Percentiles rank a stretch among this genome's conserved stretches.
phyloP scores from a whole-genome alignment of 2,888 invertebrate genomes.

The Campopleginae sp. region DNA sequence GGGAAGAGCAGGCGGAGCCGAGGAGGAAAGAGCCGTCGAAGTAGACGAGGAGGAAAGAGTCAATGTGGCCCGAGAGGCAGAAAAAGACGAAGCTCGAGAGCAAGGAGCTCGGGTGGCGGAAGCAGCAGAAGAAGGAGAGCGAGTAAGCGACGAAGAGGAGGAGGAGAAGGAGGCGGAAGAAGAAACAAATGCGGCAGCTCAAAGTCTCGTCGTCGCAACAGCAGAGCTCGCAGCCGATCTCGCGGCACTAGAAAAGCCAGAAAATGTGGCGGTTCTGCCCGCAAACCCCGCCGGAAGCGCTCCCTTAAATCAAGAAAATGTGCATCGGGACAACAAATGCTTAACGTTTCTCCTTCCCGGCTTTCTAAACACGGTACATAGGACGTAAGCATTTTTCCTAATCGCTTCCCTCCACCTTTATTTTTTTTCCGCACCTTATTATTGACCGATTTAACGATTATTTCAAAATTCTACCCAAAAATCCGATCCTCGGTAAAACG shows the following conservation, averaged over 20 bases:
- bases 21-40: conserved; percentile 1
- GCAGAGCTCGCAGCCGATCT: not conserved
- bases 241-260: conserved; percentile 27
- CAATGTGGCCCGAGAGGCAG: conserved; percentile 28
- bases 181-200: conserved; percentile 25
- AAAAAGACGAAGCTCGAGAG: conserved; percentile 13
- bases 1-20: conserved; percentile 12
- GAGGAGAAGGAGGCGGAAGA: conserved; percentile 37
- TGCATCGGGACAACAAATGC: not conserved
- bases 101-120: conserved; percentile 43
- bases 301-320: conserved; percentile 41
- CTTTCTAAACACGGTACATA: conserved; percentile 54
- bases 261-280: conserved; percentile 16
- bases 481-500: not conserved
- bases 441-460: not conserved
- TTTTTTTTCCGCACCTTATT: not conserved
- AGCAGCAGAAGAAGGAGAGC: conserved; percentile 22
- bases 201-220: conserved; percentile 47
- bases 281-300: conserved; percentile 45
- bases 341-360: conserved; percentile 18
- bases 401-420: not conserved
- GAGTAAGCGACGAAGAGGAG: conserved; percentile 34
- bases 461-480: not conserved
- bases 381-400: conserved; percentile 42
- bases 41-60: conserved; percentile 16